Base-by-base conservation (phyloP, 2,888 invertebrate genomes). In the Lasiommata megera region DNA sequence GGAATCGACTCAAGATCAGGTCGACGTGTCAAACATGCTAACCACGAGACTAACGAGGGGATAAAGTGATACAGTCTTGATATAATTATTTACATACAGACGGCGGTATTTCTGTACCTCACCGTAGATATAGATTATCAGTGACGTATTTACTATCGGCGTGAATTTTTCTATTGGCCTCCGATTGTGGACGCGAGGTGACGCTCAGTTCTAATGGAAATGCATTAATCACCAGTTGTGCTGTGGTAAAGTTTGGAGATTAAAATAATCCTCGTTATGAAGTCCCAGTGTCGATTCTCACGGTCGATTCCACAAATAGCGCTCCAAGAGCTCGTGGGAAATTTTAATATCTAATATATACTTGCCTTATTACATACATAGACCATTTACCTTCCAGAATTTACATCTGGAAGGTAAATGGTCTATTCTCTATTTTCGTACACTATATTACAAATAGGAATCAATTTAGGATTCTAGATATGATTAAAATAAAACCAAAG, bases 131-230 rank as follows among this genome's bases (percentile, higher is more conserved):
- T 50, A 82, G 85, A 87, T 87, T 84, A 88, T 84, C 79, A 70
- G 57, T 74, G 77, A 86, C 80, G 80, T 82, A 86, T 86, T 79
- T 79, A 84, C 82, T 82, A 78, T 72, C 74, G 69, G 76, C 61
- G 62, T 63, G 62, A 75, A 75, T 74, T 74, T 79, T 77, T 78
- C 76, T 74, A 63, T 68, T 64, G 66, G 62, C 56, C 58, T 64
- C 61, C 62, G 62, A 64, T 63, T 58, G 58, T 62, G 46, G 54
- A 41, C 56, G 60, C 67, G 63, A 65, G 65, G 60, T 66, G 70
- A 78, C 77, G 70, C 73, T 72, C 71, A 72, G 71, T 74, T 76
- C 66, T 81, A 80, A 83, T 77, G 81, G 75, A 60, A 29, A 53
- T 57, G 57, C 56, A 71, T 71, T 69, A 69, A 69, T 71, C 69